Evolutionary conservation across 1,140 invertebrate genomes (phyloP).

Genomic region (Pachypsylla venusta): DNA sequence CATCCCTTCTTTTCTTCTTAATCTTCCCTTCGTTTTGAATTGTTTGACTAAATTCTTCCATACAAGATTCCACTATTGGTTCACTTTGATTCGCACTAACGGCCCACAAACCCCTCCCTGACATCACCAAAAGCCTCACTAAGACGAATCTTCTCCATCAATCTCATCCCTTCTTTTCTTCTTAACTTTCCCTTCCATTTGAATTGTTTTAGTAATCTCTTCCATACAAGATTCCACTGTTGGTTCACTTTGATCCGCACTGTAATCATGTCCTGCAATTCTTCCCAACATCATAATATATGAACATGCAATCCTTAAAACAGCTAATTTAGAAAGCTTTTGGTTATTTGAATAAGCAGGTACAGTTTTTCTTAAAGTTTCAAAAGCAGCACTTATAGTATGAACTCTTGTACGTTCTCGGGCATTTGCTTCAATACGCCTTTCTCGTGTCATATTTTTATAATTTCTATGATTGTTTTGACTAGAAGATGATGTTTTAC

Average conservation of each 20-base stretch:
- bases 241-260: slow-evolving; percentile 32
- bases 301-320: slow-evolving; percentile 76
- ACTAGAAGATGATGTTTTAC: not conserved
- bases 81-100: slow-evolving; percentile 33
- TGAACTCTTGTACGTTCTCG: slow-evolving; percentile 81
- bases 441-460: slow-evolving; percentile 85
- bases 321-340: slow-evolving; percentile 81
- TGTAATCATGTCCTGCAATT: slow-evolving; percentile 46
- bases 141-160: slow-evolving; percentile 14
- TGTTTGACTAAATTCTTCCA: slow-evolving; percentile 69
- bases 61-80: slow-evolving; percentile 50
- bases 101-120: too few relatives aligned
- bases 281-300: slow-evolving; percentile 72
- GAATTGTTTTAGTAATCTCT: slow-evolving; percentile 70
- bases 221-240: slow-evolving; percentile 63
- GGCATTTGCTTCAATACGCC: slow-evolving; percentile 84
- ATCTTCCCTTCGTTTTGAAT: slow-evolving; percentile 85
- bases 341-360: slow-evolving; percentile 85
- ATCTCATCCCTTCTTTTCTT: slow-evolving; percentile 67
- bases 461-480: slow-evolving; percentile 60
- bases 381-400: slow-evolving; percentile 88
- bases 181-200: slow-evolving; percentile 76
- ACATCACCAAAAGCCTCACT: too few relatives aligned
- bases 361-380: slow-evolving; percentile 64
- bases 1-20: slow-evolving; percentile 62